A percentile compares a stretch with the other conserved stretches of the same genome.
Conservation (phyloP, 1,140 invertebrate genomes). For the Cataglyphis hispanica region DNA sequence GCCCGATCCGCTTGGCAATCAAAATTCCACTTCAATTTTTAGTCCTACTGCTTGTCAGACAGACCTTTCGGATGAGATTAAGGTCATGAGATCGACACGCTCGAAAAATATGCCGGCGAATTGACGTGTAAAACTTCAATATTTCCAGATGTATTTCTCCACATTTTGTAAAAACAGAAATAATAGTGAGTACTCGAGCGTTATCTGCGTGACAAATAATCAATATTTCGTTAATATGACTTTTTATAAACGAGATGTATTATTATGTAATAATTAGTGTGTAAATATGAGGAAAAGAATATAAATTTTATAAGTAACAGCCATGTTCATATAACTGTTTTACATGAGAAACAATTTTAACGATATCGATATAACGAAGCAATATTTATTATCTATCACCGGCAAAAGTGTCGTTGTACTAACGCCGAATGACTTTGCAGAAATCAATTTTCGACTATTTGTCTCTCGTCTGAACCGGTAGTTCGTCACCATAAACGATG, state of each 20-base stretch:
- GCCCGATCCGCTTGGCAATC: conserved; percentile 44
- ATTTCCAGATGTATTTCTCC: neutral
- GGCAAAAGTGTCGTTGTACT: conserved; percentile 3
- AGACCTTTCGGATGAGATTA: conserved; percentile 16
- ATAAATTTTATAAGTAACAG: conserved; percentile 35
- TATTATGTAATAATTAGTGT: neutral
- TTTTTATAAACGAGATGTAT: conserved; percentile 15
- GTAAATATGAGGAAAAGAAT: conserved; percentile 18
- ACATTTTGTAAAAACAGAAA: neutral
- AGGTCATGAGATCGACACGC: conserved; percentile 15
- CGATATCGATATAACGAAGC: conserved; percentile 39
- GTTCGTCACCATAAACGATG: conserved; percentile 44
- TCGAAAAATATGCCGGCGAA: neutral
- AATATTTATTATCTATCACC: conserved; percentile 43
- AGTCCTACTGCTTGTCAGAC: conserved; percentile 23
- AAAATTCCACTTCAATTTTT: conserved; percentile 61
- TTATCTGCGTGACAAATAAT: neutral
- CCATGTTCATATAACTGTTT: conserved; percentile 4
- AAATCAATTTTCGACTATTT: conserved; percentile 51
- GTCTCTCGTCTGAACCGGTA: conserved; percentile 38
- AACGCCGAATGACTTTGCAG: conserved; percentile 38
- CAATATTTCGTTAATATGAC: conserved; percentile 3
- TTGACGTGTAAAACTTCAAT: neutral
- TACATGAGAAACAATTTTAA: conserved; percentile 32
- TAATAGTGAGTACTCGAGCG: neutral